These are phyloP conservation scores for Urophycis tenuis DNA, from an alignment of 2,797 vertebrate species.

Conservation along the genomic window DNA sequence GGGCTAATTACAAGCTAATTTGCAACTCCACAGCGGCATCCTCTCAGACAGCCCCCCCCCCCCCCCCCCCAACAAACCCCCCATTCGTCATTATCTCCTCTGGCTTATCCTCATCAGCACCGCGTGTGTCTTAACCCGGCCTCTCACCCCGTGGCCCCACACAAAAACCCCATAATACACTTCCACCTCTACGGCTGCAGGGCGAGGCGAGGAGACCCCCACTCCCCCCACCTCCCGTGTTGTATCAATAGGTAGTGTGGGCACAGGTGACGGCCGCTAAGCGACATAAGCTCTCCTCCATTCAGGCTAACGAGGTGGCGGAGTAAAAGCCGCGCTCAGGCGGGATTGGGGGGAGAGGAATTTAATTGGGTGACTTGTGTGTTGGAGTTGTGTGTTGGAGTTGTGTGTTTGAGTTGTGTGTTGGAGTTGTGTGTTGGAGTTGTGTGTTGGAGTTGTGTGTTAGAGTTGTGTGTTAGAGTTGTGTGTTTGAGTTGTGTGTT, in stretches of 20 bases:
- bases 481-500: too few relatives aligned
- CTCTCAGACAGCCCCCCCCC: conserved; percentile 54
- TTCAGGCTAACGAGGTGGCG: background rate
- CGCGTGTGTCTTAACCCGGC: conserved; percentile 41
- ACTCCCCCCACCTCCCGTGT: background rate
- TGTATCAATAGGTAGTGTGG: background rate
- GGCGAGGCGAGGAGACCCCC: conserved; percentile 7
- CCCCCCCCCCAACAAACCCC: background rate
- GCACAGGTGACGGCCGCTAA: background rate
- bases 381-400: background rate
- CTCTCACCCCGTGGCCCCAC: conserved; percentile 35
- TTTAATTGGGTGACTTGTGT: too few relatives aligned
- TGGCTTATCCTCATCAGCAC: background rate
- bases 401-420: background rate
- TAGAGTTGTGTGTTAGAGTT: too few relatives aligned
- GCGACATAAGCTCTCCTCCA: background rate
- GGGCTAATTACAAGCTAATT: conserved; percentile 74
- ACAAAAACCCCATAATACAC: conserved; percentile 51
- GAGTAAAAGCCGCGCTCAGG: background rate
- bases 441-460: too few relatives aligned
- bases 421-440: too few relatives aligned
- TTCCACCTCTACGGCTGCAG: conserved; percentile 39
- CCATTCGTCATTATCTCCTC: conserved; percentile 1
- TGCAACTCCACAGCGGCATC: conserved; percentile 70
- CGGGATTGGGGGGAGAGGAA: too few relatives aligned